Evolutionary conservation across 1,140 invertebrate species (phyloP), one percentile per base, ranked within the genome.

Genomic region (Pseudoatta argentina): DNA sequence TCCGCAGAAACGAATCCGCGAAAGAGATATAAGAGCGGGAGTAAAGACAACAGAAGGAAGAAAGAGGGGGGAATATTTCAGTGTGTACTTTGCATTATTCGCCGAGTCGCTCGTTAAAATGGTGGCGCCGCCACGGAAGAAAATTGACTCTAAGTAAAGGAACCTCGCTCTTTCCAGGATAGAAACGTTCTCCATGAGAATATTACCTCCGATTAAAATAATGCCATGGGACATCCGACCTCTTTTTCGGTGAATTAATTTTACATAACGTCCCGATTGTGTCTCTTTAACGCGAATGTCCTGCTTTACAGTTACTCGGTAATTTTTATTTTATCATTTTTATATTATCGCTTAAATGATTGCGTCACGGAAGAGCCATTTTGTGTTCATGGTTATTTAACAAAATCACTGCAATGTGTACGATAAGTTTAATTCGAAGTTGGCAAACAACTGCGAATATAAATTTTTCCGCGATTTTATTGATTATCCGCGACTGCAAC

Each of bases 71-170:
- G n/a, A 14, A 24, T 44, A 57, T 78, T 66, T 44, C 75, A 27
- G 61, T 85, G 75, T 85, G 75, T 85, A 79, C 59, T 85, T 85
- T 85, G 30, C 83, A 85, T 85, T 79, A 85, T 85, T 85, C 83
- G 72, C 16, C 71, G 73, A 64, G 82, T 64, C 14, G 61, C 83
- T 85, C 83, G 75, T 85, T 85, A 85, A 78, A 85, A 79, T 55
- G 63, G 39, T 30, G 39, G 73, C 61, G 59, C 48, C 18, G 30
- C 14, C 30, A 8, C 39, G 27, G 30, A 64, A 27, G 73, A 85
- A 85, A 78, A 66, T 76, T 76, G 30, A 85, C 30, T 85, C 27
- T 64, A 16, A 24, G 14, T 24, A 55, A 59, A 78, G 73, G 48
- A 55, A 48, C 59, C 30, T 44, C 24, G 27, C 8, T 73, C 34